These are phyloP conservation scores for Aphelinus certus DNA, from an alignment of 1,140 invertebrate genomes.

Conservation along the genomic window DNA sequence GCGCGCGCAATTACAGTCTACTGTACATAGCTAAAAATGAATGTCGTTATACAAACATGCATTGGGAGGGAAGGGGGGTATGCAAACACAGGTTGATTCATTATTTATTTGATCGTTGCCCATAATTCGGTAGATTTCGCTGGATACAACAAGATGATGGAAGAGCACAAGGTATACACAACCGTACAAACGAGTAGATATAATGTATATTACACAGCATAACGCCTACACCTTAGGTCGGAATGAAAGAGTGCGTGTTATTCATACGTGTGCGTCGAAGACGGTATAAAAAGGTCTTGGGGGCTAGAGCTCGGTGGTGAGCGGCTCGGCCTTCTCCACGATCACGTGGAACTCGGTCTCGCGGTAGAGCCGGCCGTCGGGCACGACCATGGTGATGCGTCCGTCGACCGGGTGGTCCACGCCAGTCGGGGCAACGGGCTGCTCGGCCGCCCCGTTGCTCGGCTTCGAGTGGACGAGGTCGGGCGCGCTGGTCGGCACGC, in stretches of 20 bases:
- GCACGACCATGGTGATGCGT: slow-evolving; percentile 74
- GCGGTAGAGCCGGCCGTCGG: slow-evolving; percentile 81
- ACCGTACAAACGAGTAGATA: too few relatives aligned
- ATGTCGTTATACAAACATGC: too few relatives aligned
- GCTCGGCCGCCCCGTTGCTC: not conserved
- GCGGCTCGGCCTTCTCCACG: slow-evolving; percentile 81
- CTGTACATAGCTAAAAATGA: too few relatives aligned
- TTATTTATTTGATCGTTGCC: slow-evolving; percentile 34
- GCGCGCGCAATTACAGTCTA: too few relatives aligned
- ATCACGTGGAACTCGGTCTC: slow-evolving; percentile 87
- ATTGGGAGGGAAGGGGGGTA: not conserved
- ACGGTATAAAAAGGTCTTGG: slow-evolving; percentile 43
- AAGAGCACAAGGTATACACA: too few relatives aligned
- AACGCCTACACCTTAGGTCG: not conserved
- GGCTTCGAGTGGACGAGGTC: slow-evolving; percentile 51
- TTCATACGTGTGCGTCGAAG: slow-evolving; percentile 43
- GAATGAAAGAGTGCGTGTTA: not conserved
- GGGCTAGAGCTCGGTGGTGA: slow-evolving; percentile 79
- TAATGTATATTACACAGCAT: not conserved
- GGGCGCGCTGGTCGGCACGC: slow-evolving; percentile 62
- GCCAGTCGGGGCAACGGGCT: slow-evolving; percentile 51
- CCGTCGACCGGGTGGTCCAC: slow-evolving; percentile 61
- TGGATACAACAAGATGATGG: not conserved
- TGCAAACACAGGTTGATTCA: slow-evolving; percentile 13
- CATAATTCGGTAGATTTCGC: slow-evolving; percentile 14